Base-by-base conservation (phyloP, 2,113 vertebrate species). In the Cnemophilus loriae region DNA sequence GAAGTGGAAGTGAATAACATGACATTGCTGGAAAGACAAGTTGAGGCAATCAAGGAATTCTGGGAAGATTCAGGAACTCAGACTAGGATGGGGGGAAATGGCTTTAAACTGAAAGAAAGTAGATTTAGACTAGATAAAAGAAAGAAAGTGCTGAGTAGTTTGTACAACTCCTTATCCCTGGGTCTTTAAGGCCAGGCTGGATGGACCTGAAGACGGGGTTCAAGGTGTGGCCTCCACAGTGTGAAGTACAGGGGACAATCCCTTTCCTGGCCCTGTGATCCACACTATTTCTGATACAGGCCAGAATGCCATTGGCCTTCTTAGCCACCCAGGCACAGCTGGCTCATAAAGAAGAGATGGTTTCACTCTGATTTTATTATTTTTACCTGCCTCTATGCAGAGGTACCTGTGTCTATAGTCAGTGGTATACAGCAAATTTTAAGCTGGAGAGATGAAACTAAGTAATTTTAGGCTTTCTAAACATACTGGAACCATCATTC, bases 1-100 rank as follows among this genome's bases (percentile, higher is more conserved):
- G 98, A 98, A 75, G 97, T 99, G 65, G 98, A 99, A 68, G 98
- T 98, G 44, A 98, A 98, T 90, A 98, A 98, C 92, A 97, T 98
- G 50, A 77, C 96, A 23, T 67, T 87, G 4, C 86, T 99, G 26
- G 97, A 98, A 53, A 85, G 71, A 84, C 94, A 91, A 17, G 96
- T 85, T n/a, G 96, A 91, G 55, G 98, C 98, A 91, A 97, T 99
- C 83, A 97, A 96, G 91, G 97, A 97, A 74, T 97, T 99, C 52
- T 99, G 99, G 98, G 82, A 93, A 7, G 99, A 99, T 30, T 76
- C 84, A 2, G 98, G 98, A 44, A 97, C 99, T 41, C n/a, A 26
- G 28, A 30, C 15, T 50, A 37, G 15, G 27, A 37, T 42, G 12
- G n/a, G 32, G 39, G 9, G 26, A 20, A 70, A 53, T 5, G 8